A percentile compares a stretch with the other conserved stretches of the same genome.
Evolutionary conservation across 2,113 vertebrate genomes (phyloP).

Genomic region (Meriones unguiculatus): DNA sequence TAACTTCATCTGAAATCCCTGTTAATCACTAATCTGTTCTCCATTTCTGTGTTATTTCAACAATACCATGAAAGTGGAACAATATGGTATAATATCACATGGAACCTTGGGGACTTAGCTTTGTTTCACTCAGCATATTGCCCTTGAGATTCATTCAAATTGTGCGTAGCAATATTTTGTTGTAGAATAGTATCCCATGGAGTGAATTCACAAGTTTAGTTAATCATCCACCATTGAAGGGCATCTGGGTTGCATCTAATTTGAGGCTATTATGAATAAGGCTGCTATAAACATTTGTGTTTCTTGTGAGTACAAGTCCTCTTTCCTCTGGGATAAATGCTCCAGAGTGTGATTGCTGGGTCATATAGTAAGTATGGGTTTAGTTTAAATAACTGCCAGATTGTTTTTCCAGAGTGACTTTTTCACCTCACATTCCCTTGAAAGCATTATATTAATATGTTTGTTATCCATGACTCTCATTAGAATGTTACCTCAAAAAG

Average conservation of each 20-base stretch:
- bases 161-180: neutral
- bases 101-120: conserved; percentile 11
- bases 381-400: conserved; percentile 45
- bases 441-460: neutral
- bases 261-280: conserved; percentile 47
- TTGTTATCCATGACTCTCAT: neutral
- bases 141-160: conserved; percentile 42
- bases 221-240: conserved; percentile 27
- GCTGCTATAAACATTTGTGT: conserved; percentile 49
- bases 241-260: conserved; percentile 42
- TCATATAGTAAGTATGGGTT: conserved; percentile 55
- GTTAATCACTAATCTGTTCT: conserved; percentile 52
- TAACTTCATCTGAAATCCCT: neutral
- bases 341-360: neutral
- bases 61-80: conserved; percentile 39
- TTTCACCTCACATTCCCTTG: conserved; percentile 29
- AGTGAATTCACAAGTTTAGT: neutral
- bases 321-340: conserved; percentile 48
- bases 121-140: conserved; percentile 29
- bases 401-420: conserved; percentile 23
- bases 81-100: conserved; percentile 30
- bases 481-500: conserved; percentile 8
- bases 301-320: conserved; percentile 39
- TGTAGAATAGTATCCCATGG: conserved; percentile 6
- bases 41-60: conserved; percentile 47